Evolutionary conservation across 2,113 vertebrate species (phyloP), one percentile per base, ranked within the genome.

Genomic region (Burhinus oedicnemus): DNA sequence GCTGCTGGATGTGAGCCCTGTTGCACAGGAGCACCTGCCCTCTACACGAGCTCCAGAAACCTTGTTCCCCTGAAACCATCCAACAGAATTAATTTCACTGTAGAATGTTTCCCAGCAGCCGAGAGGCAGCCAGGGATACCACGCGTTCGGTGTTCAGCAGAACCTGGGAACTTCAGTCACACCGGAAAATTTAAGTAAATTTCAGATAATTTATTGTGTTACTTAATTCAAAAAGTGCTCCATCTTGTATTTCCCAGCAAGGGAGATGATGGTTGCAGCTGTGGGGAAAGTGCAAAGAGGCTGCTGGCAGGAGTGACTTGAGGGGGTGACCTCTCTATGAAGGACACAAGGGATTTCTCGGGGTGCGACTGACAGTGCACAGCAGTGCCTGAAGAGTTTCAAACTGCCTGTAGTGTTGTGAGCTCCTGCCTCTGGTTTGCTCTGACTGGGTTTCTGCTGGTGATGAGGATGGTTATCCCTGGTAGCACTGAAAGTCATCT

Each of bases 71-170:
- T 77, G 58, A 74, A 86, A 57, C 18, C 20, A 38, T 6, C 7
- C 12, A 17, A 36, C 6, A 58, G 40, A 36, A 64, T 4, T 68
- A 47, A 45, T 64, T 40, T 7, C 21, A 30, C 13, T 1, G 0
- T 3, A 36, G 23, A 19, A 58, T 51, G 42, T 74, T 87, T 40
- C 55, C 60, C 36, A 61, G 55, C 16, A 65, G 44, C 74, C 1
- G 0, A 2, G 14, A 60, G 15, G 12, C 19, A 69, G 29, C 2
- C 0, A 3, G 32, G 29, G 10, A 11, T 51, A 32, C 27, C 21
- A 32, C 4, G 1, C 0, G 0, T 26, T 81, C 69, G 4, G 6
- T 70, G 79, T 89, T 54, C 51, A 45, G 27, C 34, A 75, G 47
- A 44, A 75, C n/a, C 30, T 40, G 29, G 22, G 12, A 89, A 51